These are phyloP conservation scores for Tipula unca DNA, from an alignment of 2,888 invertebrate species.

Conservation along the genomic window DNA sequence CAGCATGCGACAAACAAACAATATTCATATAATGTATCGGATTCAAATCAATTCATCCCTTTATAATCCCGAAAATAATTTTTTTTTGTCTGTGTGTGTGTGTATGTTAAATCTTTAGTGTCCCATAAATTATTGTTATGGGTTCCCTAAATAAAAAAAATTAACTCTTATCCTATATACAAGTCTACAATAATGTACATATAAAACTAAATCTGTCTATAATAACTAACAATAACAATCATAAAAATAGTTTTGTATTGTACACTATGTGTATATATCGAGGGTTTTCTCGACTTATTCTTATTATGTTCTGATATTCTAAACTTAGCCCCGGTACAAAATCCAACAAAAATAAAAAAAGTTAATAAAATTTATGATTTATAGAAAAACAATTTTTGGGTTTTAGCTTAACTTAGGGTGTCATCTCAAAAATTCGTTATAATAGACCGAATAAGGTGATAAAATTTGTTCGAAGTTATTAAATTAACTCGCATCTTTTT, in stretches of 20 bases:
- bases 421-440: background rate
- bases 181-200: too few relatives aligned
- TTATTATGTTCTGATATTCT: background rate
- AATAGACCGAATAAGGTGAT: background rate
- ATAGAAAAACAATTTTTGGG: background rate
- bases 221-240: background rate
- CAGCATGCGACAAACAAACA: background rate
- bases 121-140: background rate
- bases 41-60: background rate
- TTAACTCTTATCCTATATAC: background rate
- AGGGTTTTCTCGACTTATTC: background rate
- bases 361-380: slow-evolving; percentile 4
- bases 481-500: background rate
- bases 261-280: too few relatives aligned
- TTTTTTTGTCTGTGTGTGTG: background rate
- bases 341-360: background rate
- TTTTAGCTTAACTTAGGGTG: background rate
- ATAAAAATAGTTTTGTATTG: slow-evolving; percentile 8
- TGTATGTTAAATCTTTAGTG: background rate
- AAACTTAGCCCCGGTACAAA: background rate
- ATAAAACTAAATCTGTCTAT: background rate
- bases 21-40: background rate
- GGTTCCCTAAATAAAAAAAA: background rate
- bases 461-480: background rate
- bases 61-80: background rate